Evolutionary conservation across 2,888 invertebrate species (phyloP), one percentile per base, ranked within the genome.

Genomic region (Rhorus exstirpatorius): DNA sequence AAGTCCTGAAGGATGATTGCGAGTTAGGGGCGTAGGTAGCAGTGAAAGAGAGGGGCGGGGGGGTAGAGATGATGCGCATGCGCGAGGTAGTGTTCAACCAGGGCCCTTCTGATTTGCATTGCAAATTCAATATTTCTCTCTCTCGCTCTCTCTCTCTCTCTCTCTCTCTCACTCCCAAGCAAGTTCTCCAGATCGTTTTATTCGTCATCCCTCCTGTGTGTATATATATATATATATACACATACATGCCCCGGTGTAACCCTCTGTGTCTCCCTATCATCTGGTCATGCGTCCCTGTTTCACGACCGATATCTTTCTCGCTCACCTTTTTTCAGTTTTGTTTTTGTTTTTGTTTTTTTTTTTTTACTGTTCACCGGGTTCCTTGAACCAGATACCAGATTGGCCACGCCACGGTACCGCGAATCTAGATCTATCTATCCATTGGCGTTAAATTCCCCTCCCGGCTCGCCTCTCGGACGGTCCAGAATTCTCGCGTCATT

Each of bases 351-450:
- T n/a, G n/a, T n/a, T n/a, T n/a, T n/a, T 60, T 72, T 49, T 41
- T 58, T 76, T 35, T 41, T 65, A 58, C 31, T 51, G 53, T 77
- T 10, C 67, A 24, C 89, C 88, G 91, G 91, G 92, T 93, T 93
- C 92, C 92, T 92, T 93, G 92, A 92, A 93, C 92, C 91, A 93
- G 91, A 93, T 93, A 91, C 92, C 76, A 83, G 91, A 92, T 93
- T 92, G 92, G 91, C 89, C 89, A 88, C 87, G 87, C 89, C 89
- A 87, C 74, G 87, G 87, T 91, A 90, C 91, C 90, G 91, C 90
- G 91, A 92, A 93, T 93, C 92, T 92, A 92, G 91, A 92, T 92
- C 92, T 90, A 90, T 91, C 91, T 90, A 89, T 89, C 87, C 88
- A 87, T 90, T 90, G 89, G 90, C 88, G 89, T 91, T 90, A 90